phyloP scores from a whole-genome alignment of 2,888 invertebrate species.

The Ctenicera cuprea region DNA sequence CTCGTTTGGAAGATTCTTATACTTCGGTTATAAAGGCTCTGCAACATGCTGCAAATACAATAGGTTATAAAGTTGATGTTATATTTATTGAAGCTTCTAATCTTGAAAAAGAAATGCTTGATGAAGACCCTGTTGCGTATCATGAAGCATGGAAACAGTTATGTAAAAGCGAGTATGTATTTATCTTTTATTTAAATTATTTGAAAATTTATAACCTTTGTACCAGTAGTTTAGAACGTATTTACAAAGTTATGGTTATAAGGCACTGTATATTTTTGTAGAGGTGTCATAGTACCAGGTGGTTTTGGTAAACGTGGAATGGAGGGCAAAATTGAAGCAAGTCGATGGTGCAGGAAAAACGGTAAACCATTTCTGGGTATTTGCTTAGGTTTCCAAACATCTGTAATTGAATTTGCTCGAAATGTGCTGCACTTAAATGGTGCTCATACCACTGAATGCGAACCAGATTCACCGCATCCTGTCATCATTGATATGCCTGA shows the following conservation, averaged over 20 bases:
- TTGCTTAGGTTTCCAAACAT: constrained; percentile 97
- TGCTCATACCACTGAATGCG: constrained; percentile 92
- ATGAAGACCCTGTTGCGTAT: constrained; percentile 87
- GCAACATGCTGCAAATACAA: constrained; percentile 92
- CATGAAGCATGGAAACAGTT: constrained; percentile 96
- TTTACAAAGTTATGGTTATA: not conserved
- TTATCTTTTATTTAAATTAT: constrained; percentile 4
- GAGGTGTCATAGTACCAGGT: constrained; percentile 96
- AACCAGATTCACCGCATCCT: constrained; percentile 82
- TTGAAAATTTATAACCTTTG: too few species aligned
- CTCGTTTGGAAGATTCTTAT: constrained; percentile 95
- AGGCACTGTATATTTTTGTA: constrained; percentile 67
- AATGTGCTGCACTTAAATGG: constrained; percentile 85
- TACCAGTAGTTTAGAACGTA: not conserved
- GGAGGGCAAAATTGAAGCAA: constrained; percentile 96
- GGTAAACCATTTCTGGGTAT: constrained; percentile 95
- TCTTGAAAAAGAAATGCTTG: constrained; percentile 84
- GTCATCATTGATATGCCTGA: constrained; percentile 99
- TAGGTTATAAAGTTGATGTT: constrained; percentile 89
- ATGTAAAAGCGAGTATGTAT: constrained; percentile 87
- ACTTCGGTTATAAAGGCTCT: constrained; percentile 97
- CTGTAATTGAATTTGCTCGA: constrained; percentile 95
- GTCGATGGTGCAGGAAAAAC: constrained; percentile 93
- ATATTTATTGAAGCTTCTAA: constrained; percentile 95
- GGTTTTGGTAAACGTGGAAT: constrained; percentile 97